Evolutionary conservation across 2,888 invertebrate species (phyloP).

Genomic region (Agrochola lychnidis): DNA sequence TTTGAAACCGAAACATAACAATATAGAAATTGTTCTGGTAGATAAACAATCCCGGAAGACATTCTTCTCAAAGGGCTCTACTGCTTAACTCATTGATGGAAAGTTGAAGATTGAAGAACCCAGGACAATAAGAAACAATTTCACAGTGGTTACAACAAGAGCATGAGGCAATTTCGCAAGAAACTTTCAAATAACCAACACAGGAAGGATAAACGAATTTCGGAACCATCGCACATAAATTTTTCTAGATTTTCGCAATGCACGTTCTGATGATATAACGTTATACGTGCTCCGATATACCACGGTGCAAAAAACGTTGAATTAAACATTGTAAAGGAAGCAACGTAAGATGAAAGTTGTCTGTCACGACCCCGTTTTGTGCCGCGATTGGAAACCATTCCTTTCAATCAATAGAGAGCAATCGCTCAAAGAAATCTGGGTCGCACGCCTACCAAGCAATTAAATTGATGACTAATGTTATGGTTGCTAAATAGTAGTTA

Average conservation of each 20-base stretch:
- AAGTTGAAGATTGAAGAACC: not conserved
- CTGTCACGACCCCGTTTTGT: slow-evolving; percentile 53
- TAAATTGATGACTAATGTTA: slow-evolving; percentile 53
- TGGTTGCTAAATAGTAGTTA: slow-evolving; percentile 36
- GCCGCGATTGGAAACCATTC: slow-evolving; percentile 49
- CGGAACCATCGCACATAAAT: slow-evolving; percentile 37
- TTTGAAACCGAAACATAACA: not conserved
- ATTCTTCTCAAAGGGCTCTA: no score
- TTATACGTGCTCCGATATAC: slow-evolving; percentile 31
- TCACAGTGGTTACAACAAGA: not conserved
- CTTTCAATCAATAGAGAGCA: slow-evolving; percentile 58
- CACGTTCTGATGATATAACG: slow-evolving; percentile 43
- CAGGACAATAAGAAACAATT: not conserved
- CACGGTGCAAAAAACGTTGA: slow-evolving; percentile 35
- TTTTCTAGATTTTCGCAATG: slow-evolving; percentile 42
- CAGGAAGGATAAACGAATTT: slow-evolving; percentile 25
- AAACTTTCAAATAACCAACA: slow-evolving; percentile 31
- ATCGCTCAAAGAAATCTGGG: slow-evolving; percentile 59
- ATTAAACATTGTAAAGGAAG: slow-evolving; percentile 46
- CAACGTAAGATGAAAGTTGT: slow-evolving; percentile 60
- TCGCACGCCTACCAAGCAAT: slow-evolving; percentile 48
- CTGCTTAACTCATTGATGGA: not conserved
- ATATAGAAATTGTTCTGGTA: not conserved
- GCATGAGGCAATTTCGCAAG: slow-evolving; percentile 14
- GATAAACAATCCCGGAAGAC: not conserved